Conservation (phyloP, 2,888 invertebrate genomes). For the Dryomyza anilis region DNA sequence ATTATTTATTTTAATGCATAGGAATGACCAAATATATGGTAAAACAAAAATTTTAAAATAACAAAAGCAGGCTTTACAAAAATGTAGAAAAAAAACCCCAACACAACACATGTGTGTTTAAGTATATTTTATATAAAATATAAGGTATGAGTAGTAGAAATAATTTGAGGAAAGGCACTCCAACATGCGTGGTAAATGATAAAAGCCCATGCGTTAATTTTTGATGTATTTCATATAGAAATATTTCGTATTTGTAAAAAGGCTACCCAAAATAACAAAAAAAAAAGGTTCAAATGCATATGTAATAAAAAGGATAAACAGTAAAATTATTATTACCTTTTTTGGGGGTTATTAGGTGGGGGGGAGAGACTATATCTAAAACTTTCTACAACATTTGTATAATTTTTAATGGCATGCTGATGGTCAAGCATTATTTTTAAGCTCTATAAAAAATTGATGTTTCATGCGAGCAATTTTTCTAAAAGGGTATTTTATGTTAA, state of each 20-base stretch:
- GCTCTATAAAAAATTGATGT: constrained; percentile 1
- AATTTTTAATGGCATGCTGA: constrained; percentile 13
- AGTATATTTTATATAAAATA: no score
- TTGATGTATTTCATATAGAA: constrained; percentile 8
- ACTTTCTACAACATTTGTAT: no score
- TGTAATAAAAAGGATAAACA: constrained; percentile 19
- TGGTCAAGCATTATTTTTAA: constrained; percentile 6
- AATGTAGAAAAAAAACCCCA: no score
- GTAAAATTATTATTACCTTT: constrained; percentile 10
- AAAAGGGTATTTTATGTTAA: neutral
- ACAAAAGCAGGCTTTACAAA: neutral
- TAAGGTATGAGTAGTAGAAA: no score
- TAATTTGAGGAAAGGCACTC: no score
- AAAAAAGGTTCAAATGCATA: constrained; percentile 16
- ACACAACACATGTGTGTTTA: constrained; percentile 3
- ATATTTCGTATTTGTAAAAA: neutral
- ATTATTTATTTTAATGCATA: constrained; percentile 25
- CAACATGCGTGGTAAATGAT: constrained; percentile 5
- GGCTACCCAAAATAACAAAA: neutral
- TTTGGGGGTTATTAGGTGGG: no score
- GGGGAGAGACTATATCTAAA: no score
- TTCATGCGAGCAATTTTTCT: neutral
- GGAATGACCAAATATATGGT: constrained; percentile 18
- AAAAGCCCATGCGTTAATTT: constrained; percentile 14
- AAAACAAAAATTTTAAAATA: neutral